Evolutionary conservation across 2,888 invertebrate species (phyloP), one percentile per base, ranked within the genome.

Genomic region (Dryocosmus kuriphilus): DNA sequence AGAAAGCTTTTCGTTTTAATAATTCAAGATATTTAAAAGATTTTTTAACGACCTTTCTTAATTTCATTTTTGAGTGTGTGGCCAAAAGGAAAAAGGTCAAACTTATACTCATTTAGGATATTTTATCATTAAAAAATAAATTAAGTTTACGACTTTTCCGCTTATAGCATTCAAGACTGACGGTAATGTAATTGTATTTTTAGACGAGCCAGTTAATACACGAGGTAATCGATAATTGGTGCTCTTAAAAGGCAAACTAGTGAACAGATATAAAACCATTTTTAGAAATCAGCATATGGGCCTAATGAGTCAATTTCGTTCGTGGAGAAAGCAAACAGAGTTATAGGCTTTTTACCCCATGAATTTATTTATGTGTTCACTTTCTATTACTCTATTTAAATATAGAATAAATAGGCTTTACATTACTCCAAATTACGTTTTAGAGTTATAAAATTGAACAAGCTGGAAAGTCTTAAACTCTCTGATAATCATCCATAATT

Each of bases 181-280:
- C 51, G 51, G 71, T 41, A 30, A 9, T 32, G 51, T 51, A 71
- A 71, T 14, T n/a, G 71, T 71, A 71, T 71, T 71, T 71, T 71
- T 51, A 46, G 51, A 51, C 71, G 51, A 46, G 51, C 71, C 51
- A 51, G 71, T 67, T 67, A 46, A 46, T 24, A 67, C 67, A 30
- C 41, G 19, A 38, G 67, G 27, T 41, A 67, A 67, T 67, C 67
- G 46, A 67, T 67, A 67, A 67, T 67, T 67, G 41, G 46, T 27
- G 41, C 27, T 41, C 16, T 67, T 67, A 67, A 67, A 67, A 67
- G 19, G 67, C 27, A 67, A 67, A 67, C 67, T 27, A 41, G 46
- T 67, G 67, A 67, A 67, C 22, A 35, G 24, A 16, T 27, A 38
- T 67, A 27, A 16, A 67, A 41, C 7, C 46, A 67, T 67, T 67